phyloP scores from a whole-genome alignment of 1,140 invertebrate genomes.

The Agrypnia vestita region DNA sequence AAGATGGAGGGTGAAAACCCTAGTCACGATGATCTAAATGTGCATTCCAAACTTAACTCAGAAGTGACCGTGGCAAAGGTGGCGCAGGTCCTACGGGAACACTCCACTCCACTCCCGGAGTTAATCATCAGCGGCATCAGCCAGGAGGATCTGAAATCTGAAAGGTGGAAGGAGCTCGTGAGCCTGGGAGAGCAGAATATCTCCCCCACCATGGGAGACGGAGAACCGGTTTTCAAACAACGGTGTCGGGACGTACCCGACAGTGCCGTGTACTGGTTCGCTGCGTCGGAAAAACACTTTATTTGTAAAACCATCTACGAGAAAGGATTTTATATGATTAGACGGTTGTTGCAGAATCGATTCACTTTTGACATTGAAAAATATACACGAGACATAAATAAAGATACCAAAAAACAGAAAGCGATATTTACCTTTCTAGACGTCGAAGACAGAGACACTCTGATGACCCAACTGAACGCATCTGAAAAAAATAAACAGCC shows the following conservation, averaged over 20 bases:
- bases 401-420: not conserved
- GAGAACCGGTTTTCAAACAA: not conserved
- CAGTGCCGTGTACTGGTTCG: not conserved
- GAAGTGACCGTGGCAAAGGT: not conserved
- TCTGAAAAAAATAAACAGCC: not conserved
- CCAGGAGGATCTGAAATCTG: not conserved
- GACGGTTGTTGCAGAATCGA: not conserved
- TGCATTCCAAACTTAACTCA: not conserved
- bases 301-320: slow-evolving; percentile 1
- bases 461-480: not conserved
- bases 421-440: not conserved
- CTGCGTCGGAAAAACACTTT: not conserved
- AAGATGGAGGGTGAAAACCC: not conserved
- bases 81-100: no score
- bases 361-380: not conserved
- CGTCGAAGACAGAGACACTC: not conserved
- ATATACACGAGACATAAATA: not conserved
- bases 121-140: no score
- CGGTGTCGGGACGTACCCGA: not conserved
- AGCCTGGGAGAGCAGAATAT: not conserved
- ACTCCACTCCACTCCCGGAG: no score
- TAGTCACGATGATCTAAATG: not conserved
- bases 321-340: not conserved
- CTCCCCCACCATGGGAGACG: not conserved
- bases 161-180: not conserved